A percentile compares a stretch with the other conserved stretches of the same genome.
These are phyloP conservation scores for Nymphalis urticae DNA, from an alignment of 2,888 invertebrate genomes.

Conservation along the genomic window DNA sequence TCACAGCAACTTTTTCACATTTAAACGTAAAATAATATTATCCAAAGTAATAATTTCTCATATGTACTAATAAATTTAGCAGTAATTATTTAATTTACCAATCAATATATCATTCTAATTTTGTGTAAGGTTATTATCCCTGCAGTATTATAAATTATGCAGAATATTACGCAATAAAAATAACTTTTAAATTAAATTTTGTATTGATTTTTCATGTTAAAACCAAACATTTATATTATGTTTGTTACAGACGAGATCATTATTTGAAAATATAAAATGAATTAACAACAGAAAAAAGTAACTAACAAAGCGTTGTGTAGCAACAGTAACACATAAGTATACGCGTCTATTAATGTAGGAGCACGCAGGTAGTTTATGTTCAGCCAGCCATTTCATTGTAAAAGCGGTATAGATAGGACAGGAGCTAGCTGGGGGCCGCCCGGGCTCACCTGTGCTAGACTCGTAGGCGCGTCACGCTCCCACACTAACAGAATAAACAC, in stretches of 20 bases:
- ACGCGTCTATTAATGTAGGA: slow-evolving; percentile 60
- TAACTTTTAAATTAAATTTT: not conserved
- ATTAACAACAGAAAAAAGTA: slow-evolving; percentile 12
- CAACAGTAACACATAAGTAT: slow-evolving; percentile 40
- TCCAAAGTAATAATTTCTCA: no score
- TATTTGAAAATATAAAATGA: slow-evolving; percentile 14
- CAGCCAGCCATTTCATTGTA: slow-evolving; percentile 71
- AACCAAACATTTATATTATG: no score
- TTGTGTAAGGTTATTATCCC: not conserved
- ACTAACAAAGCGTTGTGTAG: slow-evolving; percentile 43
- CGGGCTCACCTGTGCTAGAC: slow-evolving; percentile 75
- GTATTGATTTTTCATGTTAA: no score
- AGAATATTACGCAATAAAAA: not conserved
- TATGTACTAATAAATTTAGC: not conserved
- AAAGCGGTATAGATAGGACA: slow-evolving; percentile 66
- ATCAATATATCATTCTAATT: not conserved
- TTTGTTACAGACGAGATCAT: no score
- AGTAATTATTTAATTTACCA: not conserved
- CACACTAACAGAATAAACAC: slow-evolving; percentile 48
- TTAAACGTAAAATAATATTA: no score
- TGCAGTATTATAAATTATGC: not conserved
- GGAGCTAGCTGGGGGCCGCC: slow-evolving; percentile 66
- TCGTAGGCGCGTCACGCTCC: slow-evolving; percentile 67
- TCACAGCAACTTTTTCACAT: no score
- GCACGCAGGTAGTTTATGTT: slow-evolving; percentile 68